Conservation (phyloP, 1,140 invertebrate species). For the Drosophila arizonae region DNA sequence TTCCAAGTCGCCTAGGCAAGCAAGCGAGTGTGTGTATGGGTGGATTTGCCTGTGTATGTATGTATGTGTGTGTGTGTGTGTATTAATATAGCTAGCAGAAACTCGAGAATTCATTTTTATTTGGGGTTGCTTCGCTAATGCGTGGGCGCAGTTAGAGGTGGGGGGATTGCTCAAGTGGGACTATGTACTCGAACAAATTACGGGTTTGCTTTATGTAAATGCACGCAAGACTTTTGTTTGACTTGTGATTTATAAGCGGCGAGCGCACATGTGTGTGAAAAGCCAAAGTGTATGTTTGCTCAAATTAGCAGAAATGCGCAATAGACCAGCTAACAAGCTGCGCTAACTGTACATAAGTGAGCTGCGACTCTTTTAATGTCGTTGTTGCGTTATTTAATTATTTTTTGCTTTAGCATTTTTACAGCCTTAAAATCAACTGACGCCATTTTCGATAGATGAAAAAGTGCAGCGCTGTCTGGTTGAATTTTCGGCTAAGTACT, state of each 20-base stretch:
- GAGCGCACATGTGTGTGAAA: conserved; percentile 7
- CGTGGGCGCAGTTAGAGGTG: not conserved
- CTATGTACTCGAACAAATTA: conserved; percentile 55
- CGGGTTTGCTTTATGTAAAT: conserved; percentile 53
- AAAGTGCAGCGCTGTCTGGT: not conserved
- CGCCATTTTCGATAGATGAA: conserved; percentile 23
- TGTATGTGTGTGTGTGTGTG: conserved; percentile 45
- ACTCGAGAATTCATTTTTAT: conserved; percentile 42
- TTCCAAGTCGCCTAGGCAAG: conserved; percentile 3
- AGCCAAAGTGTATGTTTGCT: not conserved
- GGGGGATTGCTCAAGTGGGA: not conserved
- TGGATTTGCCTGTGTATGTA: conserved; percentile 6
- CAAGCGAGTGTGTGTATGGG: not conserved
- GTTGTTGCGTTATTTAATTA: not conserved
- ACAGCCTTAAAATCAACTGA: not conserved
- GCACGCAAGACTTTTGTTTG: conserved; percentile 34
- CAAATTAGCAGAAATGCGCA: conserved; percentile 9
- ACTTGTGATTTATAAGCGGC: conserved; percentile 18
- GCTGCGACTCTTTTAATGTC: not conserved
- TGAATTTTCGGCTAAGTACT: not conserved
- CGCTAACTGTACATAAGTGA: conserved; percentile 14
- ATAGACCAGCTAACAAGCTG: not conserved
- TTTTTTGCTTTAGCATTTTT: conserved; percentile 4
- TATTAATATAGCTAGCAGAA: conserved; percentile 25
- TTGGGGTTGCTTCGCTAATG: conserved; percentile 42